Base-by-base conservation (phyloP, 2,113 vertebrate genomes). In the Electrona antarctica region DNA sequence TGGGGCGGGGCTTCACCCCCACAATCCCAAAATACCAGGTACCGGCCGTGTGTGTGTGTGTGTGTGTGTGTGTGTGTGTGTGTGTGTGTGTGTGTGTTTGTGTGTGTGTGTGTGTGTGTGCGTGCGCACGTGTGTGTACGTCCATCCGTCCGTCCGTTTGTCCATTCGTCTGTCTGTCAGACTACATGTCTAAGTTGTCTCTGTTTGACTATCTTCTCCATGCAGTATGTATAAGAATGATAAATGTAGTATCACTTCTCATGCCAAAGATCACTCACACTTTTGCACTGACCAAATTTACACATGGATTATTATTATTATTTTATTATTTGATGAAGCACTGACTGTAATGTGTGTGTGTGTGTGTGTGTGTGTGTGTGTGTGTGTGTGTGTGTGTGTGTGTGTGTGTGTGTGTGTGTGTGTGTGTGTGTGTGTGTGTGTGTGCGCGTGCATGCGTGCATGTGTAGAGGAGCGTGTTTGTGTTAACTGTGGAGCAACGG, bases 401-500 rank as follows among this genome's bases (percentile, higher is more conserved):
- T 14, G 7, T 4, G 46, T 46, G 21, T 60, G 49, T 51, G 7
- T 29, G 58, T 64, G 29, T 63, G 8, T 64, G 50, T 29, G 58
- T 51, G 15, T 60, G 1, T 0, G 48, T 59, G 8, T 1, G 7
- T 50, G 7, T 59, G 8, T 73, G 33, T 13, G 47, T 51, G 47
- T 57, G 8, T 51, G 4, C 55, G 15, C 54, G 51, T 52, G 7
- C 56, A 48, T 71, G 9, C 64, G 3, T 77, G 33, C 67, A 41
- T 10, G 70, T 58, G 8, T 85, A 95, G 95, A 95, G 69, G 87
- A 91, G 33, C 91, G 93, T 2, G 90, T 93, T 80, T 96, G 95
- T 73, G 92, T 94, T 68, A 93, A 94, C 83, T 96, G 95, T 0
- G 93, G 95, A 15, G 92, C 84, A 2, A 93, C 90, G 0, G 90